phyloP scores from a whole-genome alignment of 2,888 invertebrate species.

The Drosophila flavopinicola region DNA sequence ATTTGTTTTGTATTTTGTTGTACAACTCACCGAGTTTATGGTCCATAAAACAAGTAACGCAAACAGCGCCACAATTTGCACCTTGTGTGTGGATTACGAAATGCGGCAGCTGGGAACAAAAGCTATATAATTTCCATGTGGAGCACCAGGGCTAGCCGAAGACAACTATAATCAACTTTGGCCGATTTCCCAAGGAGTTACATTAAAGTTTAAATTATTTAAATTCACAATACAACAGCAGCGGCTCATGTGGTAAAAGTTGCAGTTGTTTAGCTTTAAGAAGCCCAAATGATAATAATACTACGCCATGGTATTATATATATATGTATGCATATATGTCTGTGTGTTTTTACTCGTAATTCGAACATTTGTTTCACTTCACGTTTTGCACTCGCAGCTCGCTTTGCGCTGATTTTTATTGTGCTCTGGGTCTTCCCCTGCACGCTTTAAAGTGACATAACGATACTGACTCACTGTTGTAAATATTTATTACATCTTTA shows the following conservation, averaged over 20 bases:
- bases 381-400: constrained; percentile 39
- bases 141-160: constrained; percentile 49
- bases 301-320: constrained; percentile 4
- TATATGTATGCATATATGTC: neutral
- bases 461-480: constrained; percentile 21
- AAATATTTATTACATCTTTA: neutral
- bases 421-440: constrained; percentile 22
- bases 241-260: constrained; percentile 37
- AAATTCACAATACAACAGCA: constrained; percentile 41
- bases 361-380: constrained; percentile 50
- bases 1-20: neutral
- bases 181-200: constrained; percentile 67
- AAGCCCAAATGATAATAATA: constrained; percentile 30
- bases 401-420: constrained; percentile 16
- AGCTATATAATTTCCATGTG: constrained; percentile 45
- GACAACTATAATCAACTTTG: constrained; percentile 52
- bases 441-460: constrained; percentile 23
- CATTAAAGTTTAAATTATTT: constrained; percentile 54
- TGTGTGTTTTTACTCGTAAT: constrained; percentile 35
- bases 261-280: constrained; percentile 29
- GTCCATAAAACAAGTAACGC: constrained; percentile 15
- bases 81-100: constrained; percentile 56
- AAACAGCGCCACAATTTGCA: constrained; percentile 39
- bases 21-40: constrained; percentile 3
- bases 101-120: constrained; percentile 54